Evolutionary conservation across 2,888 invertebrate species (phyloP).

Genomic region (Micropterix aruncella): DNA sequence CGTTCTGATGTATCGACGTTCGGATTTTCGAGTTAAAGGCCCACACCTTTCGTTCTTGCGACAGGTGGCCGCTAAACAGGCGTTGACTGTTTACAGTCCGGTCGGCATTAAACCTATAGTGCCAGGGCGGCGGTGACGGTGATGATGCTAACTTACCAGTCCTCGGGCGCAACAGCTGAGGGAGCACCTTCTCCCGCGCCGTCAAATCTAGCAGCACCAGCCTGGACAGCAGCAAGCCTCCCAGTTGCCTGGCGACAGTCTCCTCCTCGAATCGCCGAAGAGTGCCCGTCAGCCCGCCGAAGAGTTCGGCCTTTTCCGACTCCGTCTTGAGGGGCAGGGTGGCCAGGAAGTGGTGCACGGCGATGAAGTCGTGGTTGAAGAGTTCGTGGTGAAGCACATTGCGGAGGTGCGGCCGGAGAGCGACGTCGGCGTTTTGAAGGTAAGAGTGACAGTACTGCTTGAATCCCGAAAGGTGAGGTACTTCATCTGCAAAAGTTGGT

Average conservation of each 20-base stretch:
- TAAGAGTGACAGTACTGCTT: conserved; percentile 52
- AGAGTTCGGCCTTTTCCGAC: conserved; percentile 65
- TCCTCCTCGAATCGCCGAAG: conserved; percentile 63
- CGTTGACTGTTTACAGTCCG: no score
- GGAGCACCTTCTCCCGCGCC: conserved; percentile 59
- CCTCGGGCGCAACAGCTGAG: conserved; percentile 54
- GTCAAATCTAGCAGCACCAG: conserved; percentile 73
- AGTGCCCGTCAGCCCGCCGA: conserved; percentile 52
- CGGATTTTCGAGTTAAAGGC: no score
- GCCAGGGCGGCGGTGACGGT: no score
- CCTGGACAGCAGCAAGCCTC: conserved; percentile 63
- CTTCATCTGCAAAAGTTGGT: conserved; percentile 43
- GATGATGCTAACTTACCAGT: conserved; percentile 49
- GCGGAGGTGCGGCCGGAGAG: conserved; percentile 50
- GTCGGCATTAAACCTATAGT: no score
- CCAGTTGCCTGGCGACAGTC: conserved; percentile 69
- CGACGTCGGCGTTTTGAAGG: conserved; percentile 50
- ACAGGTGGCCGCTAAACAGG: no score
- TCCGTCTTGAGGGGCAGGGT: conserved; percentile 69
- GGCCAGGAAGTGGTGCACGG: conserved; percentile 68
- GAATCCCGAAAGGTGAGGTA: conserved; percentile 55
- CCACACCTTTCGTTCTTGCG: no score
- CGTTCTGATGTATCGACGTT: no score
- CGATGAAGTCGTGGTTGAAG: conserved; percentile 76
- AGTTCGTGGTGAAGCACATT: conserved; percentile 57